phyloP scores from a whole-genome alignment of 2,888 invertebrate genomes.

The Schrankia costaestrigalis region DNA sequence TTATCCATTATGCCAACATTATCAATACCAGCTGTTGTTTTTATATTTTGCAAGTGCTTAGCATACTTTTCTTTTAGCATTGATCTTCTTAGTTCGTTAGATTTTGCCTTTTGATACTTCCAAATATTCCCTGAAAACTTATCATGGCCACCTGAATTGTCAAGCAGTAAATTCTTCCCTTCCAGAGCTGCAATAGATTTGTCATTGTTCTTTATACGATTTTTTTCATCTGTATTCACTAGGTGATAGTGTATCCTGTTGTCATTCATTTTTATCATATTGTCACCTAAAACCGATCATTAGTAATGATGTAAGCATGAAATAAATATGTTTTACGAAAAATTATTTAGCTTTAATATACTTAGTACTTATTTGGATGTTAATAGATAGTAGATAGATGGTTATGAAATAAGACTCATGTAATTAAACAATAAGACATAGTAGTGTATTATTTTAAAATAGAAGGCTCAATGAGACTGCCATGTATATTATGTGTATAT shows the following conservation, averaged over 20 bases:
- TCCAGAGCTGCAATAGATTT: constrained; percentile 69
- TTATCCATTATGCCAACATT: constrained; percentile 18
- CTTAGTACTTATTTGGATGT: too few relatives aligned
- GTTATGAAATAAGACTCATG: too few relatives aligned
- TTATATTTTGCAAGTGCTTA: constrained; percentile 46
- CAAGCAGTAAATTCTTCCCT: constrained; percentile 62
- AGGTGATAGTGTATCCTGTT: constrained; percentile 53
- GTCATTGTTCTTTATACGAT: constrained; percentile 66
- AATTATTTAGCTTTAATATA: too few relatives aligned
- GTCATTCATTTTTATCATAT: constrained; percentile 40
- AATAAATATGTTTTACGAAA: too few relatives aligned
- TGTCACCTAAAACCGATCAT: constrained; percentile 58
- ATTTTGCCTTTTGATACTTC: constrained; percentile 51
- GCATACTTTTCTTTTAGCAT: constrained; percentile 60
- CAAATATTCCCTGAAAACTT: constrained; percentile 55
- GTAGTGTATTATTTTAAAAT: too few relatives aligned
- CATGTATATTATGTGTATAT: too few relatives aligned
- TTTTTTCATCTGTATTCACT: constrained; percentile 55
- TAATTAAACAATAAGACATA: too few relatives aligned
- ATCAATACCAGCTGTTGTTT: constrained; percentile 44
- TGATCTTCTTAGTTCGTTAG: constrained; percentile 52
- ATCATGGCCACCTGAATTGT: constrained; percentile 43
- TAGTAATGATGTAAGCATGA: too few relatives aligned
- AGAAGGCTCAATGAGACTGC: too few relatives aligned
- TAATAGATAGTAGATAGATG: too few relatives aligned